Evolutionary conservation across 2,888 invertebrate genomes (phyloP).

Genomic region (Drosophila prostipennis): DNA sequence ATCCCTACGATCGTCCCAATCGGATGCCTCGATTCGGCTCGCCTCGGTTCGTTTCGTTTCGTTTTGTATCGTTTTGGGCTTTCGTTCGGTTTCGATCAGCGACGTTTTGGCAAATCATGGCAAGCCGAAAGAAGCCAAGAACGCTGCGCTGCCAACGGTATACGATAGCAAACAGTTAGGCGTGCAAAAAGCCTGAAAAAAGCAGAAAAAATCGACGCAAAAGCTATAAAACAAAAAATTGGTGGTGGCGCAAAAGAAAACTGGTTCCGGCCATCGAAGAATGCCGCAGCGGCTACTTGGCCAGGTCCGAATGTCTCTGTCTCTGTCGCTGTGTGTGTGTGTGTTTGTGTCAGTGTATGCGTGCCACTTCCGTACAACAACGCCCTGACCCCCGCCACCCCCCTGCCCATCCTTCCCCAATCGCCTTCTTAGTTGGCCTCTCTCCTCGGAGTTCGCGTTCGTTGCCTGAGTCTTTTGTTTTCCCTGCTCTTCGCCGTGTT

Average conservation of each 20-base stretch:
- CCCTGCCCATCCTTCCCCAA: constrained; percentile 7
- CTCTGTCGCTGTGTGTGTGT: constrained; percentile 9
- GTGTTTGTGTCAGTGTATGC: constrained; percentile 47
- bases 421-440: neutral
- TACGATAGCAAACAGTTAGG: constrained; percentile 68
- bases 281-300: constrained; percentile 63
- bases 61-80: constrained; percentile 7
- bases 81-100: constrained; percentile 10
- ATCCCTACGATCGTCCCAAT: constrained; percentile 20
- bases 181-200: constrained; percentile 65
- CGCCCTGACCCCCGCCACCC: constrained; percentile 36
- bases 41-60: constrained; percentile 10
- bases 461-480: constrained; percentile 75
- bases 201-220: constrained; percentile 46
- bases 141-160: constrained; percentile 69
- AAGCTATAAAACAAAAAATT: constrained; percentile 53
- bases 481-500: constrained; percentile 31
- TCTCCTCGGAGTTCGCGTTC: constrained; percentile 59
- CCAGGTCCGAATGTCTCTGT: constrained; percentile 33
- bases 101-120: constrained; percentile 68
- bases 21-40: constrained; percentile 18
- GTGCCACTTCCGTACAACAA: constrained; percentile 70
- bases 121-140: constrained; percentile 42
- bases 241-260: constrained; percentile 64
- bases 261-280: constrained; percentile 74